Percentiles rank a stretch among this genome's conserved stretches.
phyloP scores from a whole-genome alignment of 2,888 invertebrate species.

The Actias luna region DNA sequence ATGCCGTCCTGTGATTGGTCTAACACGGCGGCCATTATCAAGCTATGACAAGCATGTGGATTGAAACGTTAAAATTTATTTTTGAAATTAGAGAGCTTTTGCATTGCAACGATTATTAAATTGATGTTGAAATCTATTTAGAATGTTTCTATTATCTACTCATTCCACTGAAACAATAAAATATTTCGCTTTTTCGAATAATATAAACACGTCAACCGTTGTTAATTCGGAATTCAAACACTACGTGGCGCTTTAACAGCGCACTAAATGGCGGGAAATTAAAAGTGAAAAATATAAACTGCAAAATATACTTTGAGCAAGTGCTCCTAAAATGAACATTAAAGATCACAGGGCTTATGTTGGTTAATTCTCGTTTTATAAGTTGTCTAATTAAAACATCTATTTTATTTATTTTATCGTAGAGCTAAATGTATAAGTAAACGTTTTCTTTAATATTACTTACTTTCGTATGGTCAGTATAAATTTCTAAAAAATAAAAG shows the following conservation, averaged over 20 bases:
- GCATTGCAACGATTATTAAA: constrained; percentile 19
- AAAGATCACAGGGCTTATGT: no score
- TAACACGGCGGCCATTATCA: constrained; percentile 62
- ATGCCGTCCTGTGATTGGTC: constrained; percentile 67
- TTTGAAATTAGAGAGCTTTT: constrained; percentile 25
- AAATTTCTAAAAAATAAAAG: constrained; percentile 30
- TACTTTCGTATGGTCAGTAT: no score
- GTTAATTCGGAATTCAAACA: constrained; percentile 48
- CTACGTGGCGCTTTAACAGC: constrained; percentile 42
- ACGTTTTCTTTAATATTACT: no score
- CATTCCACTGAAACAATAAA: constrained; percentile 14
- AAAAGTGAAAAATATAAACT: constrained; percentile 29
- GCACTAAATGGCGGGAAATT: constrained; percentile 58
- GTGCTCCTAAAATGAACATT: no score
- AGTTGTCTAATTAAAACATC: background rate
- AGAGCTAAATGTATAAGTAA: background rate
- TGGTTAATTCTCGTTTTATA: background rate
- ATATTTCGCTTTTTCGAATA: constrained; percentile 34
- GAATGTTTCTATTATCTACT: constrained; percentile 9
- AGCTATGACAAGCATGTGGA: constrained; percentile 66
- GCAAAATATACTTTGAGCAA: background rate
- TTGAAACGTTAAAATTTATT: constrained; percentile 42
- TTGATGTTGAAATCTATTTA: constrained; percentile 46
- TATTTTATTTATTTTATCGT: no score
- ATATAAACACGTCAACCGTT: constrained; percentile 41